Conservation (phyloP, 2,888 invertebrate species). For the Eupithecia subfuscata region DNA sequence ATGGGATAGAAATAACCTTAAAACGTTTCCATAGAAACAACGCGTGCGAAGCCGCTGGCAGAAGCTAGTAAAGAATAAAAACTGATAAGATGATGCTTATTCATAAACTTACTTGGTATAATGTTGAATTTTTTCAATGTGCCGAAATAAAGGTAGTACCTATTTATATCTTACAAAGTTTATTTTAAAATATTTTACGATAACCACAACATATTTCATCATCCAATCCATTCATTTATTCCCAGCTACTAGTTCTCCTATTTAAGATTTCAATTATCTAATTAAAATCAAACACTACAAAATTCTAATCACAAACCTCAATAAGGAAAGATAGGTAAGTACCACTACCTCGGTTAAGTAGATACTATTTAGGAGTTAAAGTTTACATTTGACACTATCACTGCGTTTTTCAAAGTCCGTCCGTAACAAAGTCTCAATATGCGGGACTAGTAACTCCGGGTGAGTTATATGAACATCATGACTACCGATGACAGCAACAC, state of each 20-base stretch:
- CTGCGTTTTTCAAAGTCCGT: constrained; percentile 28
- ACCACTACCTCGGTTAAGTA: no score
- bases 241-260: neutral
- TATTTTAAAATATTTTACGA: neutral
- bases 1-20: no score
- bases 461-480: constrained; percentile 85
- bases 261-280: neutral
- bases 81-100: neutral
- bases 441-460: constrained; percentile 74
- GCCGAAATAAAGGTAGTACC: neutral
- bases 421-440: constrained; percentile 65
- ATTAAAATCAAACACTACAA: neutral
- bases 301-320: neutral
- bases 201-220: neutral
- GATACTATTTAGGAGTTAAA: constrained; percentile 12
- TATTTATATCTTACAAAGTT: neutral
- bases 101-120: neutral
- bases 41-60: no score
- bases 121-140: neutral
- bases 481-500: constrained; percentile 71
- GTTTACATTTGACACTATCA: constrained; percentile 42
- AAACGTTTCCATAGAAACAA: no score
- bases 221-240: neutral
- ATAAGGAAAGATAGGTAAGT: neutral
- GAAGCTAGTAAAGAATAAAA: no score